Evolutionary conservation across 2,113 vertebrate species (phyloP).

Genomic region (Phodopus roborovskii): DNA sequence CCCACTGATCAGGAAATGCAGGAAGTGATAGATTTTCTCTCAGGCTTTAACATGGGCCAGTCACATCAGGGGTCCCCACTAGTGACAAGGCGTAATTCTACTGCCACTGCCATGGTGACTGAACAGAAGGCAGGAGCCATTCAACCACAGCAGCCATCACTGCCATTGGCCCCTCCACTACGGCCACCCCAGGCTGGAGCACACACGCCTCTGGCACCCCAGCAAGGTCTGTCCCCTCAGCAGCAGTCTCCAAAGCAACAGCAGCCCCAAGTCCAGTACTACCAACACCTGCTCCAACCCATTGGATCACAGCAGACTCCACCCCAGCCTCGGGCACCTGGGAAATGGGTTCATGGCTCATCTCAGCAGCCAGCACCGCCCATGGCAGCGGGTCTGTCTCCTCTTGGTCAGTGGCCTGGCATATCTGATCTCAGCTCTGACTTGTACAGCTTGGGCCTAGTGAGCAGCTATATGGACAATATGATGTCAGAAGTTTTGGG

Average conservation of each 20-base stretch:
- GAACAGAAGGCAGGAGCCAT: constrained; percentile 92
- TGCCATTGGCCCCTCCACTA: constrained; percentile 71
- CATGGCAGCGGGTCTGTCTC: constrained; percentile 91
- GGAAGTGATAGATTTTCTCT: constrained; percentile 99
- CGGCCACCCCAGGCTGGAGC: constrained; percentile 85
- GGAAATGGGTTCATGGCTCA: constrained; percentile 93
- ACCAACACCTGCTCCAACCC: constrained; percentile 95
- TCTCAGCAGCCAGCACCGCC: constrained; percentile 89
- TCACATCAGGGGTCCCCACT: constrained; percentile 97
- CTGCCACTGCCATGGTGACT: constrained; percentile 90
- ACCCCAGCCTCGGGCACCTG: constrained; percentile 86
- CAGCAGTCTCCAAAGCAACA: constrained; percentile 89
- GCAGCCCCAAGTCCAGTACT: constrained; percentile 93
- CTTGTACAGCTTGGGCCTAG: constrained; percentile 97
- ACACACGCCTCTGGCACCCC: constrained; percentile 89
- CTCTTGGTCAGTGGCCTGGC: constrained; percentile 94
- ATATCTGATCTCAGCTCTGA: constrained; percentile 96
- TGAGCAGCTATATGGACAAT: constrained; percentile 99
- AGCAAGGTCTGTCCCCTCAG: constrained; percentile 88
- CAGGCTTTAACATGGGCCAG: constrained; percentile 99
- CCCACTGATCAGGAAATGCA: constrained; percentile 99
- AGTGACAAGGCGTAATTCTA: constrained; percentile 95
- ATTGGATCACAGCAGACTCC: constrained; percentile 86
- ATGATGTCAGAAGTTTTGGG: constrained; percentile 98
- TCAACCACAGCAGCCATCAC: constrained; percentile 86